A percentile compares a stretch with the other conserved stretches of the same genome.
These are phyloP conservation scores for Eidolon helvum DNA, from an alignment of 2,113 vertebrate genomes.

Conservation along the genomic window DNA sequence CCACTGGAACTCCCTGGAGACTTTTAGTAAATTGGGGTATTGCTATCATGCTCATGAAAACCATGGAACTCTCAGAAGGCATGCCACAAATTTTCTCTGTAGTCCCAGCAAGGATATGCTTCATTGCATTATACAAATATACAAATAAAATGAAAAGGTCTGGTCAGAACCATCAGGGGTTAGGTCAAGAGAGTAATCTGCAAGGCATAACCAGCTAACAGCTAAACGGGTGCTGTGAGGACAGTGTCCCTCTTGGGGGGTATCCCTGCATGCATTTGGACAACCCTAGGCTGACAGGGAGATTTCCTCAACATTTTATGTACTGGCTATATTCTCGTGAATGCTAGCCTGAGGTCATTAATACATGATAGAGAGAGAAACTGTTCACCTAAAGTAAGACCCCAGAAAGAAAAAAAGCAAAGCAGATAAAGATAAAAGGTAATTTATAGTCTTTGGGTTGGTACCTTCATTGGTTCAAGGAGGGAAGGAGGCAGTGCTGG, in stretches of 20 bases:
- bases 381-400: background rate
- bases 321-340: background rate
- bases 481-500: background rate
- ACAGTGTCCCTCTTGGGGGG: background rate
- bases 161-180: slow-evolving; percentile 45
- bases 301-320: slow-evolving; percentile 41
- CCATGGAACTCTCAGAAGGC: slow-evolving; percentile 57
- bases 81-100: slow-evolving; percentile 49
- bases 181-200: slow-evolving; percentile 58
- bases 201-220: background rate
- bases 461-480: background rate
- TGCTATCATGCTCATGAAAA: slow-evolving; percentile 56
- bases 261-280: slow-evolving; percentile 20
- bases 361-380: background rate
- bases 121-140: slow-evolving; percentile 62
- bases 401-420: background rate
- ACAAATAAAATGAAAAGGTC: slow-evolving; percentile 57
- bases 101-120: slow-evolving; percentile 48
- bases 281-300: background rate
- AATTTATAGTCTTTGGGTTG: background rate
- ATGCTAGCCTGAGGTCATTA: background rate
- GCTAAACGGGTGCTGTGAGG: slow-evolving; percentile 37
- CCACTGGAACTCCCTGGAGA: background rate
- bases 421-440: background rate
- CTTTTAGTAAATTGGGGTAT: slow-evolving; percentile 38